Base-by-base conservation (phyloP, 2,797 vertebrate genomes). In the Eleutherodactylus coqui region DNA sequence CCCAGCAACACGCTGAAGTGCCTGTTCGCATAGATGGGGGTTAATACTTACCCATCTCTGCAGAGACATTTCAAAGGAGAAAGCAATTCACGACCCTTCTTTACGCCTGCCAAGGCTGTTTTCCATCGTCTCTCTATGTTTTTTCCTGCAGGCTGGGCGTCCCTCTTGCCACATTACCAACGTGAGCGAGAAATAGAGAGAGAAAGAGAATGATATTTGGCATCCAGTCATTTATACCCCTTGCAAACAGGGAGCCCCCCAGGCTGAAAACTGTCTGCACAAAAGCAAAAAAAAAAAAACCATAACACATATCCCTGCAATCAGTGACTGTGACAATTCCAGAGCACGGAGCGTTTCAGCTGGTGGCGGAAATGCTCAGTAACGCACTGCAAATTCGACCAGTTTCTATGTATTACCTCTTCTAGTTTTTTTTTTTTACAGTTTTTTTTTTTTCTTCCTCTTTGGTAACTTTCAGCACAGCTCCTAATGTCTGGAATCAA, bases 31-130 rank as follows among this genome's bases (percentile, higher is more conserved):
- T 49, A 69, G n/a, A 79, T 34, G 47, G 67, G 75, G 86, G 84
- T 87, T 87, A 84, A 80, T 79, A 80, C 75, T 75, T 84, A 47
- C 85, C 58, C 55, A 43, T 86, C 58, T 69, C 55, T 67, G 67
- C 53, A 24, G 67, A 67, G 67, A 87, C 43, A 80, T 84, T 87
- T 84, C 86, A 87, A 87, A 83, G 49, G 21, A 45, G 69, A 79
- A 79, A 62, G 29, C 29, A 78, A 79, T 60, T 53, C 69, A 84
- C 16, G 5, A 27, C 45, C 32, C 34, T 41, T 34, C 34, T 4
- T 45, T 36, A 7, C 8, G 11, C 34, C 76, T 80, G 67, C 69
- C 82, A 87, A 79, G 53, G 24, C 43, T n/a, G 19, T 87, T 87
- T 79, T 32, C 60, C 49, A 64, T 75, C 67, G n/a, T 73, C 29